Base-by-base conservation (phyloP, 2,797 vertebrate species). In the Sebastes hopkinsi region DNA sequence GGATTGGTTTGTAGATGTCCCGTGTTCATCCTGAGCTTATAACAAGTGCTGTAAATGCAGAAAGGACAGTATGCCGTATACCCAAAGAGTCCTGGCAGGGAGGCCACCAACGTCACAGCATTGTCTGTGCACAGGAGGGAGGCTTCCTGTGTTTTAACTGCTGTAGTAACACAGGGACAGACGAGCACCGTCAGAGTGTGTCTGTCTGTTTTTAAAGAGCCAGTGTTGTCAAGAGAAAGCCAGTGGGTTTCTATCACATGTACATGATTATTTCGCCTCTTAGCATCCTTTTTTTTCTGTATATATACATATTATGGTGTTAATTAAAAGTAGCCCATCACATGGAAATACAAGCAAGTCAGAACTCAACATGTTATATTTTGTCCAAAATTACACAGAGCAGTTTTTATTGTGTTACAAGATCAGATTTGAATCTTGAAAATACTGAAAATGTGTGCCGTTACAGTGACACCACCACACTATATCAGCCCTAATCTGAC, bases 141-240 rank as follows among this genome's bases (percentile, higher is more conserved):
- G 66, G 73, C 90, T 93, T 94, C 94, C 93, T 93, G 88, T 89
- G 82, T 92, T 91, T 88, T 80, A 89, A 87, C 85, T 90, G 87
- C 72, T 18, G 52, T 36, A 60, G 54, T 50, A 65, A 91, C 72
- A 59, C 64, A 84, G 85, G 74, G 75, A 75, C 74, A 22, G 75
- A 54, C 22, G 22, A 59, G 52, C 60, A 64, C 32, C 29, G 80
- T 80, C 59, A 23, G n/a, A 18, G 42, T 46, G 46, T 52, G 50
- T 22, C 8, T 29, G 22, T 75, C 58, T 66, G 72, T 13, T 80
- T 80, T 80, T 54, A 29, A 67, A 23, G 62, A 77, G 30, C 42
- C 20, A 29, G 50, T 60, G 55, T 59, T 59, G 66, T 64, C 13
- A 8, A 54, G 46, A 50, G 46, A 20, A 50, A 50, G 58, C n/a